Base-by-base conservation (phyloP, 2,797 vertebrate species). In the Coracias cyanogaster region DNA sequence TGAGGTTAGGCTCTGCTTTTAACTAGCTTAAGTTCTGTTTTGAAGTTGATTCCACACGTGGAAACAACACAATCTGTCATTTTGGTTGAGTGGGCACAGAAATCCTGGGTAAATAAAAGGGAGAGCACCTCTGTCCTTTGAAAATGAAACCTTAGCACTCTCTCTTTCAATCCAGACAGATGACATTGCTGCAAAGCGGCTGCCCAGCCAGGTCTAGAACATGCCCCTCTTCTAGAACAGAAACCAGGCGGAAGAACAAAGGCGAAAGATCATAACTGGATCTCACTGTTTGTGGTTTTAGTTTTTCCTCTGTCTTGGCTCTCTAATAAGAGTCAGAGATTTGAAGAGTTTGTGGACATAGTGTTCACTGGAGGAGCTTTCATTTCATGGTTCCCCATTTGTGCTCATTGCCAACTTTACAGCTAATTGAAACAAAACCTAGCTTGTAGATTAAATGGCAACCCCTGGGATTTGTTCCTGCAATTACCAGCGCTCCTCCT, bases 351-450 rank as follows among this genome's bases (percentile, higher is more conserved):
- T 81, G 82, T 93, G 90, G 89, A 92, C 77, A 79, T 6, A 73
- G 82, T 77, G 94, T 93, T 94, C 87, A 66, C 70, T 91, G 57
- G 80, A 94, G 58, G 82, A 93, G 73, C 73, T 94, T 96, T 91
- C 82, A 85, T 92, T 96, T 95, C 93, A 93, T 76, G 69, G 89
- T 90, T 95, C 92, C 80, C 81, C 61, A 78, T 78, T 94, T 93
- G 83, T 91, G 67, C 51, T 96, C 86, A 76, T 88, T 95, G 92
- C 95, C 93, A 96, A 83, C 93, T 93, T 96, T 66, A 92, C 86
- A 94, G 88, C 78, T 97, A 96, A 96, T 91, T 93, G 93, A 94
- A 96, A 95, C 93, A 96, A 95, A 96, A 94, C 91, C 52, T 46
- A 93, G 69, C 73, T 95, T 92, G 89, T 89, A 96, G 92, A 95